Evolutionary conservation across 2,797 vertebrate genomes (phyloP).

Genomic region (Champsocephalus gunnari): DNA sequence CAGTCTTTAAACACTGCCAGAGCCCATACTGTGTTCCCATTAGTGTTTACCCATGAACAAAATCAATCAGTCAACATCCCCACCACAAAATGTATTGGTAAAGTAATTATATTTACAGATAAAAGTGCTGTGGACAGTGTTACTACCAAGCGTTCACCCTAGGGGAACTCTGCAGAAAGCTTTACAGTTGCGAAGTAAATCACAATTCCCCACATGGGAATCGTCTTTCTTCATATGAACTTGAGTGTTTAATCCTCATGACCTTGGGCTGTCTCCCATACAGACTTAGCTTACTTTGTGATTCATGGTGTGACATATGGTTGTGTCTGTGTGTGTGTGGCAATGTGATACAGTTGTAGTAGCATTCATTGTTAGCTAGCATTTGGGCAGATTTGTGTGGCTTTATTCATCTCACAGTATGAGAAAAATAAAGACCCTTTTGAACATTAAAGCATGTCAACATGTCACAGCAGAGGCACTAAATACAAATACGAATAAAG

Average conservation of each 20-base stretch:
- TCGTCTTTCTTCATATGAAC: slow-evolving; percentile 38
- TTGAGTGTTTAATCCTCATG: slow-evolving; percentile 35
- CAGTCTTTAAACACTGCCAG: too few relatives aligned
- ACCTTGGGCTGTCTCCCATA: slow-evolving; percentile 40
- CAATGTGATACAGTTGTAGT: background rate
- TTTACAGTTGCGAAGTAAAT: slow-evolving; percentile 23
- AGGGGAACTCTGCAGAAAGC: background rate
- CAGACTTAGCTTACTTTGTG: slow-evolving; percentile 10
- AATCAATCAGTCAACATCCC: too few relatives aligned
- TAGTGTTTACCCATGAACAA: too few relatives aligned
- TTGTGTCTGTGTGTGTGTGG: background rate
- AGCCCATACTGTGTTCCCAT: too few relatives aligned
- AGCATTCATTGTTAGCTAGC: background rate
- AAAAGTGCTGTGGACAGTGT: slow-evolving; percentile 14
- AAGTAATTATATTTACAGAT: slow-evolving; percentile 5
- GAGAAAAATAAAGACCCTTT: too few relatives aligned
- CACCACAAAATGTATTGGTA: background rate
- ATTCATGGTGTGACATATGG: slow-evolving; percentile 9
- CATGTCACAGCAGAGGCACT: too few relatives aligned
- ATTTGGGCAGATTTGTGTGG: background rate
- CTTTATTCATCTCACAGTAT: too few relatives aligned
- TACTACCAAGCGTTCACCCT: background rate
- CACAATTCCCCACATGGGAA: slow-evolving; percentile 29
- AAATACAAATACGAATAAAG: too few relatives aligned
- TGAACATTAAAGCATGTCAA: too few relatives aligned